Conservation (phyloP, 1,140 invertebrate species). For the Aphidius gifuensis region DNA sequence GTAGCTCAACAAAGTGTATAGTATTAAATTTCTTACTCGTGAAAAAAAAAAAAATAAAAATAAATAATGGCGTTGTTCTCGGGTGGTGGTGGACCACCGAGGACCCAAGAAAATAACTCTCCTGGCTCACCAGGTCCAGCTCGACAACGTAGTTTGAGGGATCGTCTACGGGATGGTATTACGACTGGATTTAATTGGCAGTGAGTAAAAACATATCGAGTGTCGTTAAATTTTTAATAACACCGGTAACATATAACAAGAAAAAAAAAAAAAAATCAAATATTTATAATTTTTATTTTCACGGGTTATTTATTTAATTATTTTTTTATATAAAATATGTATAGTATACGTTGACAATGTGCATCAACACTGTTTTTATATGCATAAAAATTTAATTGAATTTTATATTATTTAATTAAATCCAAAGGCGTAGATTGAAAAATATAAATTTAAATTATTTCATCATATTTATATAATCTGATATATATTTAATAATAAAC, state of each 20-base stretch:
- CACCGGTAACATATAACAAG: not conserved
- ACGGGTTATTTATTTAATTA: too few relatives aligned
- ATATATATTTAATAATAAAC: too few relatives aligned
- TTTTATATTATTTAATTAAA: too few relatives aligned
- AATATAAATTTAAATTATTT: too few relatives aligned
- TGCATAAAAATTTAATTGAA: too few relatives aligned
- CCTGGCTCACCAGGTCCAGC: slow-evolving; percentile 33
- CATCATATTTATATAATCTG: too few relatives aligned
- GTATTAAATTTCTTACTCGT: too few relatives aligned
- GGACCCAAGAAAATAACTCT: slow-evolving; percentile 30
- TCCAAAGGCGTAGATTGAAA: too few relatives aligned
- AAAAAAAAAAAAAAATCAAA: not conserved
- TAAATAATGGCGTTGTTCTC: slow-evolving; percentile 46
- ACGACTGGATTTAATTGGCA: slow-evolving; percentile 73
- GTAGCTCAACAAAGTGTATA: too few relatives aligned
- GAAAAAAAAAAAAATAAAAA: not conserved
- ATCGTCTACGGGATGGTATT: slow-evolving; percentile 71
- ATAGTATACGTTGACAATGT: too few relatives aligned
- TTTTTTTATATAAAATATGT: too few relatives aligned
- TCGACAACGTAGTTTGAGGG: slow-evolving; percentile 60
- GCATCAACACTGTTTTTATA: too few relatives aligned
- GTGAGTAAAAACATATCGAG: slow-evolving; percentile 58
- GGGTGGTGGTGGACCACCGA: slow-evolving; percentile 32
- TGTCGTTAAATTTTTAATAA: not conserved
- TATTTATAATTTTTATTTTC: not conserved